Conservation (phyloP, 2,797 vertebrate species). For the Glyptemys insculpta region DNA sequence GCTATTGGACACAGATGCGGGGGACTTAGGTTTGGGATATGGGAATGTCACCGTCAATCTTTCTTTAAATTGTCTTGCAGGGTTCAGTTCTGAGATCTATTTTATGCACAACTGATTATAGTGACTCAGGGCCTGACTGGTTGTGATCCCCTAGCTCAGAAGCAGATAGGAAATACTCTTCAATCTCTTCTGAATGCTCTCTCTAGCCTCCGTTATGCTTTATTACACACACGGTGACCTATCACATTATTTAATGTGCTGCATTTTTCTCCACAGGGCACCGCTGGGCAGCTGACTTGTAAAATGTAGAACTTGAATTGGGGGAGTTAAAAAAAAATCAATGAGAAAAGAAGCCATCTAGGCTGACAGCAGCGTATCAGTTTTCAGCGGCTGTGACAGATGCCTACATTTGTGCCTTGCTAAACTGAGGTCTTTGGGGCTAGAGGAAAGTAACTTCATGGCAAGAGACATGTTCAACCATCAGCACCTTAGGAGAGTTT, state of each 20-base stretch:
- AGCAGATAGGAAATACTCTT: neutral
- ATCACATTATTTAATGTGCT: conserved; percentile 2
- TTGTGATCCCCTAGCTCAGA: neutral
- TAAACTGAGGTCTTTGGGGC: conserved; percentile 20
- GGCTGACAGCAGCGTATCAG: neutral
- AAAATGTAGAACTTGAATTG: neutral
- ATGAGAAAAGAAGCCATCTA: conserved; percentile 19
- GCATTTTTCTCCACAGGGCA: neutral
- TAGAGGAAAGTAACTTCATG: neutral
- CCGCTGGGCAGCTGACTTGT: conserved; percentile 14
- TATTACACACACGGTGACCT: neutral
- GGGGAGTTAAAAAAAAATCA: conserved; percentile 23
- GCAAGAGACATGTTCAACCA: neutral
- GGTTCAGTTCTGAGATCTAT: neutral
- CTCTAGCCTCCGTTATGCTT: neutral
- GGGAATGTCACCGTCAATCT: neutral
- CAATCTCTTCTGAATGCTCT: conserved; percentile 45
- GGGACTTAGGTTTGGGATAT: neutral
- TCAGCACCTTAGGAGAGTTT: neutral
- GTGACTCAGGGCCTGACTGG: conserved; percentile 34
- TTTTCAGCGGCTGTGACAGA: conserved; percentile 18
- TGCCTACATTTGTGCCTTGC: neutral
- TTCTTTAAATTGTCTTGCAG: neutral
- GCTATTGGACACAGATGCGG: neutral
- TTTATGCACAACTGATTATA: conserved; percentile 18